phyloP scores from a whole-genome alignment of 2,113 vertebrate species.

The Pitta sordida region DNA sequence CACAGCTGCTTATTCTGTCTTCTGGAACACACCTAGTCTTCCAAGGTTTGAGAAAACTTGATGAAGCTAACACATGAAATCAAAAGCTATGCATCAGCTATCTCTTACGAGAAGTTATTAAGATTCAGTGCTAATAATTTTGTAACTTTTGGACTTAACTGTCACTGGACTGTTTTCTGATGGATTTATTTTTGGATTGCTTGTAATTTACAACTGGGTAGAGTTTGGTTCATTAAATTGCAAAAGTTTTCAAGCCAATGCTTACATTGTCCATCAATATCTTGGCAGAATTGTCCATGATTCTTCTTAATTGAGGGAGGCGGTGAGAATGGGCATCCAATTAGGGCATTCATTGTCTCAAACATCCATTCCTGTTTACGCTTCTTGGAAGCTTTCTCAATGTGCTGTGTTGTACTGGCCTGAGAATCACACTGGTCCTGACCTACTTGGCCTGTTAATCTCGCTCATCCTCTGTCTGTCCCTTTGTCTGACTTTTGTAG shows the following conservation, averaged over 20 bases:
- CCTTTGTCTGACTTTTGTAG: constrained; percentile 33
- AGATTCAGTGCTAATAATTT: neutral
- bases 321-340: constrained; percentile 61
- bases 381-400: constrained; percentile 65
- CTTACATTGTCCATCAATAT: constrained; percentile 64
- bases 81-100: neutral
- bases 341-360: constrained; percentile 65
- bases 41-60: neutral
- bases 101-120: neutral
- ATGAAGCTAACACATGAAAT: neutral
- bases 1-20: neutral
- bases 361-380: constrained; percentile 60
- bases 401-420: constrained; percentile 61
- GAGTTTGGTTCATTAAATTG: constrained; percentile 52
- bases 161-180: neutral
- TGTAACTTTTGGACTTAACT: constrained; percentile 38
- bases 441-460: constrained; percentile 61
- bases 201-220: constrained; percentile 2
- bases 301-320: constrained; percentile 60
- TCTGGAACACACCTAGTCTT: neutral
- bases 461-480: constrained; percentile 36
- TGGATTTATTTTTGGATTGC: constrained; percentile 22
- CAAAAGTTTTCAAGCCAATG: constrained; percentile 55
- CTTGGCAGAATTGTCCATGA: constrained; percentile 56
- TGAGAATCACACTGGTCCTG: constrained; percentile 61